Evolutionary conservation across 2,888 invertebrate genomes (phyloP), one percentile per base, ranked within the genome.

Genomic region (Chalcosyrphus nemorum): DNA sequence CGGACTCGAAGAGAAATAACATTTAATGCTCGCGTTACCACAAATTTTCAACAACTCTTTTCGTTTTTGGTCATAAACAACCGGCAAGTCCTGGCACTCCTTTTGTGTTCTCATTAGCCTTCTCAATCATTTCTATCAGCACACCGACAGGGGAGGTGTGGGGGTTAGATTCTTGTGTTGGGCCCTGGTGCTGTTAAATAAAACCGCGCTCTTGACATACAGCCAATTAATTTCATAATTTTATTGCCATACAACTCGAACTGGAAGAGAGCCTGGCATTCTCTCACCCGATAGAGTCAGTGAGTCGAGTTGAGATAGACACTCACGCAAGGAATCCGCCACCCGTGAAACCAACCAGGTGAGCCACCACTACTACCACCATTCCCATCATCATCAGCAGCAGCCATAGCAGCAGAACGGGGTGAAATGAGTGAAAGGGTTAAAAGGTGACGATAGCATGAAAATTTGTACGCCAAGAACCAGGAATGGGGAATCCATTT

Each of bases 361-460:
- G 76, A 70, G 70, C 24, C 63, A 43, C 7, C 38, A 35, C 13
- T 32, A 17, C 17, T 54, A 56, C n/a, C 17, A 17, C 15, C 19
- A 71, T 4, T 27, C 5, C 13, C 11, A 27, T 15, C 61, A 27
- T 1, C 38, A 54, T 7, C 54, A 15, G 21, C 63, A 57, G 13
- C 13, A 11, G 27, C 24, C n/a, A n/a, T n/a, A n/a, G n/a, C n/a
- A n/a, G n/a, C n/a, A n/a, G n/a, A n/a, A n/a, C n/a, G 65, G 57
- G 63, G 54, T 59, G 71, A 50, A 50, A 43, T 4, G 57, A 61
- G 74, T 54, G 68, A 78, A 82, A 77, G 82, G 82, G 82, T 82
- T 82, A 82, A 77, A 77, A 82, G 77, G 77, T 82, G 82, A 82
- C 72, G 82, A 82, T 77, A 78, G 77, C 72, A 74, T 56, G 59